Evolutionary conservation across 1,140 invertebrate genomes (phyloP).

Genomic region (Arctopsyche grandis): DNA sequence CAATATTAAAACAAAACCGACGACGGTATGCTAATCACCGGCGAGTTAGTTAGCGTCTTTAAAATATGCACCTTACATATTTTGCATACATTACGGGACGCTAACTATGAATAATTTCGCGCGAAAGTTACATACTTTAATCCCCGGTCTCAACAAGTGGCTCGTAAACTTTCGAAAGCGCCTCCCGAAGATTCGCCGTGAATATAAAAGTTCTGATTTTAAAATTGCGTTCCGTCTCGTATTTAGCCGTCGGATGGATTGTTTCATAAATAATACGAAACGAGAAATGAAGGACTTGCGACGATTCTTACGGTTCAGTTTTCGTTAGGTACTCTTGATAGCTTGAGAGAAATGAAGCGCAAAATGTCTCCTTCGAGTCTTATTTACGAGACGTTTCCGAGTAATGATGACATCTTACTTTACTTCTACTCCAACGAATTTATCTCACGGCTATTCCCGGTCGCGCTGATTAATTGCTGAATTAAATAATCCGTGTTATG

Average conservation of each 20-base stretch:
- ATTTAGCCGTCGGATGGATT: too few species aligned
- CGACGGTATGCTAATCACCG: constrained; percentile 15
- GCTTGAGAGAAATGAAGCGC: constrained; percentile 20
- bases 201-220: too few species aligned
- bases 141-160: constrained; percentile 8
- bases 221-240: too few species aligned
- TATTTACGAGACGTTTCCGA: constrained; percentile 29
- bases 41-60: neutral
- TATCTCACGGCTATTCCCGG: constrained; percentile 36
- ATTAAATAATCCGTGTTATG: neutral
- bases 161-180: neutral
- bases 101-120: neutral
- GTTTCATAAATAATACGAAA: too few species aligned
- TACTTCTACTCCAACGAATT: constrained; percentile 28
- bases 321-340: too few species aligned
- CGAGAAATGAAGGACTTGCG: too few species aligned
- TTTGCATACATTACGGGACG: constrained; percentile 1
- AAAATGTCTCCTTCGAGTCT: constrained; percentile 17
- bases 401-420: constrained; percentile 50
- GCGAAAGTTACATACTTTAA: neutral
- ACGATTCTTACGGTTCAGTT: too few species aligned
- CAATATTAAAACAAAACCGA: neutral
- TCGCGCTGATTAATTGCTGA: neutral
- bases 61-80: neutral
- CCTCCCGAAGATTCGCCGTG: neutral